Conservation (phyloP, 92 coral and sea anemone species). For the Epizoanthus scotinus region DNA sequence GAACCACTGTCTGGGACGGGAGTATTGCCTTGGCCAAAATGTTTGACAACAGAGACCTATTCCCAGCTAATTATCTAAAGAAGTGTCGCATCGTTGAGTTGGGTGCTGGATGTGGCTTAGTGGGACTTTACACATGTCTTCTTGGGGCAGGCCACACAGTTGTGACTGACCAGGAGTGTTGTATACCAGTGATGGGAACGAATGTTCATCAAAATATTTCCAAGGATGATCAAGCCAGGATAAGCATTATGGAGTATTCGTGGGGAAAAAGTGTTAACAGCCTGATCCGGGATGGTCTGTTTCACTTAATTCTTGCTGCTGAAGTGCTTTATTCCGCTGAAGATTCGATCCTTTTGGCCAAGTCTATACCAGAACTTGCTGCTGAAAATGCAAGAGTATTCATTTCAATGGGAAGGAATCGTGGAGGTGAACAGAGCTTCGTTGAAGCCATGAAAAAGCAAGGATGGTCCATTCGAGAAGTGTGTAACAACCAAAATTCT, state of each 20-base stretch:
- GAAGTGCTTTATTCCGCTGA: slow-evolving; percentile 84
- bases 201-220: slow-evolving; percentile 67
- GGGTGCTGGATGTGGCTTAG: slow-evolving; percentile 95
- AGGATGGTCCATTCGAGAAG: slow-evolving; percentile 76
- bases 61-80: slow-evolving; percentile 52
- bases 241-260: slow-evolving; percentile 65
- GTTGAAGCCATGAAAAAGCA: slow-evolving; percentile 54
- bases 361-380: slow-evolving; percentile 63
- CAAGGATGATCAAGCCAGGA: slow-evolving; percentile 22
- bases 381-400: slow-evolving; percentile 59
- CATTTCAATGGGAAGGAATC: slow-evolving; percentile 93
- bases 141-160: slow-evolving; percentile 78
- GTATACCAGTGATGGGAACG: slow-evolving; percentile 72
- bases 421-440: slow-evolving; percentile 84
- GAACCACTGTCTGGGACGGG: slow-evolving; percentile 98
- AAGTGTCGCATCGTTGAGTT: slow-evolving; percentile 68
- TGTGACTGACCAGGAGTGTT: slow-evolving; percentile 75
- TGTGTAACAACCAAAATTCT: slow-evolving; percentile 17
- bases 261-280: slow-evolving; percentile 71
- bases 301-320: slow-evolving; percentile 85
- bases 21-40: slow-evolving; percentile 93
- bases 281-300: slow-evolving; percentile 62
- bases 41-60: slow-evolving; percentile 73
- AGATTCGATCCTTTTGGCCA: slow-evolving; percentile 79
- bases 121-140: slow-evolving; percentile 74